These are phyloP conservation scores for Electrophaes corylata DNA, from an alignment of 2,888 invertebrate species.

Conservation along the genomic window DNA sequence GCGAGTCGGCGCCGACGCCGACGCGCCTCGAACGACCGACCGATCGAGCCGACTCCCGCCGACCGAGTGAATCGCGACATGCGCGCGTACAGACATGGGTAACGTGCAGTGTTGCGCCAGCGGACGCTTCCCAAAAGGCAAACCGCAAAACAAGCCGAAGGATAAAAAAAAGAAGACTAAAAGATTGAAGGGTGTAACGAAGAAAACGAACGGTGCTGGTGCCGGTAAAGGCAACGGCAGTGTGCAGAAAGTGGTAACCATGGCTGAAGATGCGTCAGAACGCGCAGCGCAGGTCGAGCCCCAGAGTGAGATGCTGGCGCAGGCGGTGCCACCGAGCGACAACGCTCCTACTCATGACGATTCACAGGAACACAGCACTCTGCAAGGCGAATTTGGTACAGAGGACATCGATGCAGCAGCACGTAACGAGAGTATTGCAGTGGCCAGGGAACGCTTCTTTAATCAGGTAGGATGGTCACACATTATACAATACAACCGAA, in stretches of 20 bases:
- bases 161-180: constrained; percentile 61
- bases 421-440: constrained; percentile 69
- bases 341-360: constrained; percentile 43
- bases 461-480: constrained; percentile 64
- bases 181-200: constrained; percentile 58
- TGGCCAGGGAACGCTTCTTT: constrained; percentile 77
- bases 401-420: constrained; percentile 55
- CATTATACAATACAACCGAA: constrained; percentile 9
- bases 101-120: constrained; percentile 83
- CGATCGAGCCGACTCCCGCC: constrained; percentile 78
- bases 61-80: constrained; percentile 77
- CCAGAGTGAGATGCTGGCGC: constrained; percentile 57
- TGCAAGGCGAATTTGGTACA: constrained; percentile 40
- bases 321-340: constrained; percentile 53
- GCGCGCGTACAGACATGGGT: constrained; percentile 80
- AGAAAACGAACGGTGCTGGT: constrained; percentile 70
- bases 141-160: constrained; percentile 67
- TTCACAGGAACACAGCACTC: constrained; percentile 37
- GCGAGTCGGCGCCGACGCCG: constrained; percentile 82
- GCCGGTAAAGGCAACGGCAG: constrained; percentile 65
- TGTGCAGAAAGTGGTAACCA: constrained; percentile 62
- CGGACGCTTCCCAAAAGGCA: constrained; percentile 74
- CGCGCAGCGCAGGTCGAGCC: constrained; percentile 64
- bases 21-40: constrained; percentile 82
- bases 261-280: constrained; percentile 71